Percentiles rank a stretch among this genome's conserved stretches.
Evolutionary conservation across 2,113 vertebrate genomes (phyloP).

Genomic region (Trematocara macrostoma): DNA sequence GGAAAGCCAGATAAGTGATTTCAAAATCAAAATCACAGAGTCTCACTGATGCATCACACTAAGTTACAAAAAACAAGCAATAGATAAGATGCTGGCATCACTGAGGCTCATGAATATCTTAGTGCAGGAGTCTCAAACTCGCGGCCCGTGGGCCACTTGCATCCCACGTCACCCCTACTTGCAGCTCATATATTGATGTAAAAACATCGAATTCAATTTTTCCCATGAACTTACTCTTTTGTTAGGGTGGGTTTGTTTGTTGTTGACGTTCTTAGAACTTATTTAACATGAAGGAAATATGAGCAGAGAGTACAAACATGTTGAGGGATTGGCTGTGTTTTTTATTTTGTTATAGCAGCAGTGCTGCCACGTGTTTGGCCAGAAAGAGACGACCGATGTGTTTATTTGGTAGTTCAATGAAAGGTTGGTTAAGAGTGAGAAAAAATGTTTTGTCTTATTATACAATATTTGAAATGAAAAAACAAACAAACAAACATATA

Average conservation of each 20-base stretch:
- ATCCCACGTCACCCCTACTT: background rate
- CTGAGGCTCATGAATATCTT: background rate
- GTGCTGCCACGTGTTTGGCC: background rate
- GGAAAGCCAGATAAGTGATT: background rate
- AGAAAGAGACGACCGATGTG: background rate
- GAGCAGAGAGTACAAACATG: background rate
- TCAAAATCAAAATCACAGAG: background rate
- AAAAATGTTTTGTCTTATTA: background rate
- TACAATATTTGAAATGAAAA: background rate
- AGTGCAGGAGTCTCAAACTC: background rate
- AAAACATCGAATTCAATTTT: background rate
- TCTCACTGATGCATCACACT: background rate
- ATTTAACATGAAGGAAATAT: background rate
- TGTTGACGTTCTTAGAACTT: background rate
- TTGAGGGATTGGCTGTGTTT: background rate
- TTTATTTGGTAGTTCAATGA: background rate
- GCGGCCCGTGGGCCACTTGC: background rate
- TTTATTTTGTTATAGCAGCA: background rate
- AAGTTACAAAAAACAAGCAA: background rate
- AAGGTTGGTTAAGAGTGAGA: background rate
- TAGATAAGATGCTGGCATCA: background rate
- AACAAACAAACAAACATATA: background rate
- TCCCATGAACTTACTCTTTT: background rate
- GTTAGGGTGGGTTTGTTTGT: background rate
- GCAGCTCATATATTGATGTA: background rate